A percentile compares a stretch with the other conserved stretches of the same genome.
These are phyloP conservation scores for Syngnathus scovelli DNA, from an alignment of 2,113 vertebrate species.

Conservation along the genomic window DNA sequence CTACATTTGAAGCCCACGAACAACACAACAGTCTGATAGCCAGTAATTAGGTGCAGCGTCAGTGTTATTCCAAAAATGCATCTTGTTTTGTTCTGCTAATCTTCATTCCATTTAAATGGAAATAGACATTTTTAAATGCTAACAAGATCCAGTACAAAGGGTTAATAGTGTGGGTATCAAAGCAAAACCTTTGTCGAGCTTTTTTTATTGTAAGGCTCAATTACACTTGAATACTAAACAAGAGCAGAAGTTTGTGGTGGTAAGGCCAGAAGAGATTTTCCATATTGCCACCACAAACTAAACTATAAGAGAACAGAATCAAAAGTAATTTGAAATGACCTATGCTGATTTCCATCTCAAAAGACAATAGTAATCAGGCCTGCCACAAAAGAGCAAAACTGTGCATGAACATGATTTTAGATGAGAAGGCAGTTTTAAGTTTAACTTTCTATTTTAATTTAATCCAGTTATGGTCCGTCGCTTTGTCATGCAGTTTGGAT, in stretches of 20 bases:
- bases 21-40: background rate
- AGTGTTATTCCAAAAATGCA: background rate
- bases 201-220: background rate
- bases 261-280: background rate
- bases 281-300: background rate
- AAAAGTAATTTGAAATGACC: background rate
- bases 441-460: background rate
- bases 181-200: background rate
- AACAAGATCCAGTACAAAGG: background rate
- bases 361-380: background rate
- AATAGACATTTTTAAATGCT: background rate
- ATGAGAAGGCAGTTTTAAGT: background rate
- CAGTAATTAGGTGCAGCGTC: background rate
- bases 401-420: background rate
- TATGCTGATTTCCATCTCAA: background rate
- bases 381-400: background rate
- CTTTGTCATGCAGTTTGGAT: background rate
- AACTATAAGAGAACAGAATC: background rate
- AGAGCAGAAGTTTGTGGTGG: background rate
- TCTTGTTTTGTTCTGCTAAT: background rate
- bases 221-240: background rate
- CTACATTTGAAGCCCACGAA: slow-evolving; percentile 3
- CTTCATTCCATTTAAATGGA: background rate
- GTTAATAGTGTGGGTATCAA: background rate
- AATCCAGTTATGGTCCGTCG: background rate